phyloP scores from a whole-genome alignment of 2,797 vertebrate genomes.

The Anabacerthia variegaticeps region DNA sequence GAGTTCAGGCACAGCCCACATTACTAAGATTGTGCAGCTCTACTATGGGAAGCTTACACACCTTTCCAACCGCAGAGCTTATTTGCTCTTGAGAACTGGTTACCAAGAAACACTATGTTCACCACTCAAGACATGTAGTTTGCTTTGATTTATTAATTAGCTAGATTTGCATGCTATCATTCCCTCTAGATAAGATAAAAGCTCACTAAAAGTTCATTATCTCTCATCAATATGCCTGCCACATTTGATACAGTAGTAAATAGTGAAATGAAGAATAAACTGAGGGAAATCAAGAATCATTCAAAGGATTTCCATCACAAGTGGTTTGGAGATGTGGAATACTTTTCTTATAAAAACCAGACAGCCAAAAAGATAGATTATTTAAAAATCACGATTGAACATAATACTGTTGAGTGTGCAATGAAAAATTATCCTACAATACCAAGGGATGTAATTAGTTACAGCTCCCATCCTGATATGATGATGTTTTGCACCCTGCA shows the following conservation, averaged over 20 bases:
- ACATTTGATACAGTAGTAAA: not conserved
- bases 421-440: not conserved
- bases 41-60: not conserved
- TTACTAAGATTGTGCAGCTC: not conserved
- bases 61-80: not conserved
- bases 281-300: not conserved
- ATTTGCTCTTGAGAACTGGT: not conserved
- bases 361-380: not conserved
- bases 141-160: constrained; percentile 5
- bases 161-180: not conserved
- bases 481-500: not conserved
- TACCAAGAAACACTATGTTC: not conserved
- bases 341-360: not conserved
- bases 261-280: constrained; percentile 2
- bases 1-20: not conserved
- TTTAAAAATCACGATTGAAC: not conserved
- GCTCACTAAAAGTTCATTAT: not conserved
- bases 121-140: not conserved
- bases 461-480: not conserved
- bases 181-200: not conserved
- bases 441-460: not conserved
- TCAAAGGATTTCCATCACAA: not conserved
- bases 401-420: not conserved
- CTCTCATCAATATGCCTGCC: not conserved
- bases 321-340: not conserved